Conservation (phyloP, 2,113 vertebrate species). For the Salvelinus fontinalis region DNA sequence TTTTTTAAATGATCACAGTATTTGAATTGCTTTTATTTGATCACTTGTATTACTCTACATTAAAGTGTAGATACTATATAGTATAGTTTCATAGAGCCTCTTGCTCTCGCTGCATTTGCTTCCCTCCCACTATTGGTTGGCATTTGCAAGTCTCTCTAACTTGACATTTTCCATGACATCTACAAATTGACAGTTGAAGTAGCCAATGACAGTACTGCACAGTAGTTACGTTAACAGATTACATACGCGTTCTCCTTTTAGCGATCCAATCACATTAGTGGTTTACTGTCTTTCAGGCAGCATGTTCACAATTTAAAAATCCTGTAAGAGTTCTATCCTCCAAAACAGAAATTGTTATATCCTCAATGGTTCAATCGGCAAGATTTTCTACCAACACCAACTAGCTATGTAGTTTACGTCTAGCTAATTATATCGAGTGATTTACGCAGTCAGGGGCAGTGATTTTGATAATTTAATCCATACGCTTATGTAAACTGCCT, state of each 20-base stretch:
- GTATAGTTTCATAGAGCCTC: no score
- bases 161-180: constrained; percentile 11
- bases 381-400: background rate
- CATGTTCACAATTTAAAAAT: background rate
- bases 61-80: background rate
- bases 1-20: no score
- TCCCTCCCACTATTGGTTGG: background rate
- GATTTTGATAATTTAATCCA: background rate
- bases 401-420: constrained; percentile 47
- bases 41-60: background rate
- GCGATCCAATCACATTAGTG: constrained; percentile 46
- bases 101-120: background rate
- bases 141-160: constrained; percentile 10
- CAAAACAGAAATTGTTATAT: no score
- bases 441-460: no score
- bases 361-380: background rate
- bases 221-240: background rate
- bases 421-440: constrained; percentile 33
- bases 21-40: no score
- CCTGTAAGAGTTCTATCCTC: background rate
- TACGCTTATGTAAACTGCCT: background rate
- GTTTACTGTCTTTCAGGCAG: constrained; percentile 1
- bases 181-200: constrained; percentile 4
- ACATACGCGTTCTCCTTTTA: background rate
- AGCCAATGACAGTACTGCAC: constrained; percentile 41